phyloP scores from a whole-genome alignment of 2,888 invertebrate species.

The Melanargia galathea region DNA sequence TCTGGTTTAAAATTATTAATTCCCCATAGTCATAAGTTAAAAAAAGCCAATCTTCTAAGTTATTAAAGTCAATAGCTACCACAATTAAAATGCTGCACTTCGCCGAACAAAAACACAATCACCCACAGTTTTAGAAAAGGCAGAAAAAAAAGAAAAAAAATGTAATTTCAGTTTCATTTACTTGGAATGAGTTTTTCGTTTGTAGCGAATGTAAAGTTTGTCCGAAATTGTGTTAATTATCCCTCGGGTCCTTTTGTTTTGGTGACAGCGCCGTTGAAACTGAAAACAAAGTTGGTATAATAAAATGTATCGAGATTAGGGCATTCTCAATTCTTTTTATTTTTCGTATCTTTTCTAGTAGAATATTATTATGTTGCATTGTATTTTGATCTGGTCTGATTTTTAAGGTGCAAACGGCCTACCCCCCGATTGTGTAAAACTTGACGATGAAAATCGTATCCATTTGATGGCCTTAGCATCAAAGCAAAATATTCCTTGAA shows the following conservation, averaged over 20 bases:
- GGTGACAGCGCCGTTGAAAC: constrained; percentile 12
- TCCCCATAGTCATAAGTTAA: background rate
- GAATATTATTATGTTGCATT: background rate
- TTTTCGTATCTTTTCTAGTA: constrained; percentile 4
- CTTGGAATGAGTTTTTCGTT: constrained; percentile 31
- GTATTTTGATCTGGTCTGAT: background rate
- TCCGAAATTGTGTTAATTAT: constrained; percentile 35
- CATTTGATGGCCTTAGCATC: too few species aligned
- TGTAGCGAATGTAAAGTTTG: constrained; percentile 30
- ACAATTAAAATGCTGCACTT: constrained; percentile 13
- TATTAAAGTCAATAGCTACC: constrained; percentile 2
- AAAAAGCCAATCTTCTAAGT: too few species aligned
- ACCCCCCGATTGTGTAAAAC: too few species aligned
- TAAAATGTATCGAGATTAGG: constrained; percentile 16
- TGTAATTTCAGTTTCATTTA: constrained; percentile 32
- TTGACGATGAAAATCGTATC: too few species aligned
- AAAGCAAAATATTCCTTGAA: too few species aligned
- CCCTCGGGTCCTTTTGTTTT: constrained; percentile 26
- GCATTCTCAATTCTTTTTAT: background rate
- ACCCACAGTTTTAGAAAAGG: constrained; percentile 18
- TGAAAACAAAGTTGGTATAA: constrained; percentile 13
- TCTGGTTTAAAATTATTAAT: background rate
- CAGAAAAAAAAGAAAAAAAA: constrained; percentile 21
- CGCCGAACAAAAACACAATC: constrained; percentile 15
- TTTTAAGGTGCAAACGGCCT: background rate